Percentiles rank a stretch among this genome's conserved stretches.
These are phyloP conservation scores for Lerema accius DNA, from an alignment of 1,140 invertebrate genomes.

Conservation along the genomic window DNA sequence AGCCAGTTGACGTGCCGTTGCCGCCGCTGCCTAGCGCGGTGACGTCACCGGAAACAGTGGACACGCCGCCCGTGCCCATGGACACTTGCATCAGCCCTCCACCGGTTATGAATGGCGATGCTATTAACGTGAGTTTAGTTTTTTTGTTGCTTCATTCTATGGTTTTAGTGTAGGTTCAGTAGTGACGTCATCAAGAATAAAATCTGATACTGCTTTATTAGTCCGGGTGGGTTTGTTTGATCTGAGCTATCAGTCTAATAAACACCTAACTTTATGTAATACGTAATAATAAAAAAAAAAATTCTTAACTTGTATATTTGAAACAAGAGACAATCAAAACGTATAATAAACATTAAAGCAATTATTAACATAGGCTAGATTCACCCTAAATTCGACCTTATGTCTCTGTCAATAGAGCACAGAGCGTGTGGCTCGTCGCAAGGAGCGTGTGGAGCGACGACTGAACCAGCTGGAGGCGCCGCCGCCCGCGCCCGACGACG, in stretches of 20 bases:
- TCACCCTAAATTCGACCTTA: conserved; percentile 11
- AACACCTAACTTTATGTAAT: too few species aligned
- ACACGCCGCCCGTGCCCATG: conserved; percentile 51
- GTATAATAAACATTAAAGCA: too few species aligned
- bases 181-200: too few species aligned
- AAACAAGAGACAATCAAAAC: too few species aligned
- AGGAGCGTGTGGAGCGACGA: conserved; percentile 92
- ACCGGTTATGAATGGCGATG: conserved; percentile 68
- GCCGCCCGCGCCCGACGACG: conserved; percentile 54
- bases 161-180: too few species aligned
- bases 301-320: too few species aligned
- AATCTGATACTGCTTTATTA: too few species aligned
- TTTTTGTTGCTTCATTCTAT: too few species aligned
- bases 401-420: conserved; percentile 46
- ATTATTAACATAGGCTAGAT: too few species aligned
- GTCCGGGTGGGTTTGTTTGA: too few species aligned
- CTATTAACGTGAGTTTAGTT: conserved; percentile 50
- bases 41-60: conserved; percentile 49
- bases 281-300: too few species aligned
- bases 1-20: conserved; percentile 49
- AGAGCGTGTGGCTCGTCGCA: conserved; percentile 88
- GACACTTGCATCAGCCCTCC: conserved; percentile 83
- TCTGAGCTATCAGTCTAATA: too few species aligned
- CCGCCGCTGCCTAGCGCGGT: conserved; percentile 51
- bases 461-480: conserved; percentile 87